Evolutionary conservation across 2,888 invertebrate species (phyloP).

Genomic region (Octonoba sinensis): DNA sequence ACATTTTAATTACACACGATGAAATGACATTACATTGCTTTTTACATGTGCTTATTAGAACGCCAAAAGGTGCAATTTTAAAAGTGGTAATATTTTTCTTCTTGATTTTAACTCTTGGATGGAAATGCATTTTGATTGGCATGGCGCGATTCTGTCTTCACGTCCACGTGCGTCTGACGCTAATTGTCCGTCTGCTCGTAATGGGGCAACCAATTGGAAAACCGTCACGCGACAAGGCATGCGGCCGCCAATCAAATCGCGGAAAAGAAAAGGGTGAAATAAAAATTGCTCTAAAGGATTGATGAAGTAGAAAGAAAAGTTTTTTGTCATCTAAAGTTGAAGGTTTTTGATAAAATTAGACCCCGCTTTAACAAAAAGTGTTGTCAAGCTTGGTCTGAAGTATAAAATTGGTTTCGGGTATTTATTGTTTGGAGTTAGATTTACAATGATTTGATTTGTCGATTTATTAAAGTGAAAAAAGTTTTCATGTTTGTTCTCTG

Average conservation of each 20-base stretch:
- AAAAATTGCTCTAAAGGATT: not conserved
- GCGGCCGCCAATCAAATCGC: not conserved
- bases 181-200: slow-evolving; percentile 44
- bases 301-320: slow-evolving; percentile 6
- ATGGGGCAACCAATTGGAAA: slow-evolving; percentile 30
- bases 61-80: slow-evolving; percentile 18
- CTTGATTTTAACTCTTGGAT: slow-evolving; percentile 9
- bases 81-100: slow-evolving; percentile 22
- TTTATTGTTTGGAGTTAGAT: too few species aligned
- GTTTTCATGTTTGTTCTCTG: too few species aligned
- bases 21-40: slow-evolving; percentile 37
- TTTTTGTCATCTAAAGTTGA: not conserved
- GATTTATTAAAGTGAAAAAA: too few species aligned
- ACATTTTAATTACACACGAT: slow-evolving; percentile 58
- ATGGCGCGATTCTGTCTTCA: slow-evolving; percentile 44
- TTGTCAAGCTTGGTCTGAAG: too few species aligned
- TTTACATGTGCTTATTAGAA: slow-evolving; percentile 28
- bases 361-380: too few species aligned
- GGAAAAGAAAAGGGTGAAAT: not conserved
- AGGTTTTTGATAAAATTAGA: too few species aligned
- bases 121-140: slow-evolving; percentile 26
- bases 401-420: too few species aligned
- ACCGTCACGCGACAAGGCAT: slow-evolving; percentile 14
- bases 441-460: too few species aligned
- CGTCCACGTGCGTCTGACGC: slow-evolving; percentile 52